Evolutionary conservation across 2,797 vertebrate genomes (phyloP).

Genomic region (Sciurus vulgaris): DNA sequence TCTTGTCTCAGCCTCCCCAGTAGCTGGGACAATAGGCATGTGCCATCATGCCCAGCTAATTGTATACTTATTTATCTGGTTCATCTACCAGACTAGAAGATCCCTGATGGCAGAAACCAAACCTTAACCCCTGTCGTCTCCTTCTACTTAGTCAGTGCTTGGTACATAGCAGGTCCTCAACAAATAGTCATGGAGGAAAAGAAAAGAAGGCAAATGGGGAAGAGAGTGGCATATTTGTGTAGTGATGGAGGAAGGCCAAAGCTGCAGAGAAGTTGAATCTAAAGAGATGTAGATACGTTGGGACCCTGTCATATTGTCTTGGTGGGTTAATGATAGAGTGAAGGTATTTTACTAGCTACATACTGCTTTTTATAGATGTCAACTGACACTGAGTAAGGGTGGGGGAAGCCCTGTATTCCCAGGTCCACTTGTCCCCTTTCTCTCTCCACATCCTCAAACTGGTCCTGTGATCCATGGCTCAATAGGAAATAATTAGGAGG

Average conservation of each 20-base stretch:
- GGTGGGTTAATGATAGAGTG: background rate
- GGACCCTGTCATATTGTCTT: background rate
- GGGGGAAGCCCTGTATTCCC: background rate
- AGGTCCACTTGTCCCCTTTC: background rate
- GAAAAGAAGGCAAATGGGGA: background rate
- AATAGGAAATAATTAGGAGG: slow-evolving; percentile 43
- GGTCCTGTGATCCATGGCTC: background rate
- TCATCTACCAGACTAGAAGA: slow-evolving; percentile 1
- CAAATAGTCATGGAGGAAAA: background rate
- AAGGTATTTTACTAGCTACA: background rate
- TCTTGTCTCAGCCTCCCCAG: background rate
- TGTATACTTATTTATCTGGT: background rate
- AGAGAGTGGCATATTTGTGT: background rate
- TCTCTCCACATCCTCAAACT: background rate
- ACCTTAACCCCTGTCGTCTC: background rate
- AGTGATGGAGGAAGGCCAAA: background rate
- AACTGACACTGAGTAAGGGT: background rate
- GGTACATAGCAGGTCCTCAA: background rate
- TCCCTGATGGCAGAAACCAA: background rate
- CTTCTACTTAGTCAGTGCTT: background rate
- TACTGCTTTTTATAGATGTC: background rate
- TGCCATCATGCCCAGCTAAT: background rate
- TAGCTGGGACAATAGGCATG: background rate
- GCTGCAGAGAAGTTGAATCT: background rate
- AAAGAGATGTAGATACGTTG: background rate